Evolutionary conservation across 1,140 invertebrate species (phyloP), one percentile per base, ranked within the genome.

Genomic region (Lithobius niger): DNA sequence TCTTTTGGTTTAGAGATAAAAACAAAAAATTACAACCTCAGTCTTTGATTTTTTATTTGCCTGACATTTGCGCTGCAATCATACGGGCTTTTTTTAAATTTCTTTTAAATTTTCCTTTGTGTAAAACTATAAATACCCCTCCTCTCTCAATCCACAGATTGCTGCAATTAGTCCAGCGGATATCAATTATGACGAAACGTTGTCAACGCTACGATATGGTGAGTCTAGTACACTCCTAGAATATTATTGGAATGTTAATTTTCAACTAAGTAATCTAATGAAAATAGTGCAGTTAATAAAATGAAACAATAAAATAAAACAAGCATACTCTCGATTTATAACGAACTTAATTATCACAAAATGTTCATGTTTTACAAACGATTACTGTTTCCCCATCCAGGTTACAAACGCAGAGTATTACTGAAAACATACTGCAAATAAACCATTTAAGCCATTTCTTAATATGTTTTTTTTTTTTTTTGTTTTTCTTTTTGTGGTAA

Each of bases 81-180:
- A 10, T 10, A n/a, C 31, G 10, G n/a, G n/a, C 31, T 36, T 36
- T 10, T 36, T 36, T 10, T 10, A 10, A 10, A 10, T 10, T 10
- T 36, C n/a, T 36, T 36, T 36, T 36, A 36, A 36, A 36, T 36
- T n/a, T n/a, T n/a, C n/a, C n/a, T n/a, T n/a, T n/a, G n/a, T n/a
- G n/a, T n/a, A n/a, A n/a, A n/a, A n/a, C n/a, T n/a, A n/a, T n/a
- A n/a, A n/a, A n/a, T n/a, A n/a, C 10, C 10, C 10, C 10, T 36
- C 31, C 31, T n/a, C n/a, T 10, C 10, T 36, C 31, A n/a, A 36
- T 36, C 10, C 10, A 18, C 19, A 79, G 77, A 76, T 80, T 50
- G 80, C 79, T 16, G 74, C 79, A 2, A 70, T 82, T 26, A 81
- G 77, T 27, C 79, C 79, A 3, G 79, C 80, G 10, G 78, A 81